Percentiles rank a stretch among this genome's conserved stretches.
These are phyloP conservation scores for Apamea monoglypha DNA, from an alignment of 2,888 invertebrate genomes.

Conservation along the genomic window DNA sequence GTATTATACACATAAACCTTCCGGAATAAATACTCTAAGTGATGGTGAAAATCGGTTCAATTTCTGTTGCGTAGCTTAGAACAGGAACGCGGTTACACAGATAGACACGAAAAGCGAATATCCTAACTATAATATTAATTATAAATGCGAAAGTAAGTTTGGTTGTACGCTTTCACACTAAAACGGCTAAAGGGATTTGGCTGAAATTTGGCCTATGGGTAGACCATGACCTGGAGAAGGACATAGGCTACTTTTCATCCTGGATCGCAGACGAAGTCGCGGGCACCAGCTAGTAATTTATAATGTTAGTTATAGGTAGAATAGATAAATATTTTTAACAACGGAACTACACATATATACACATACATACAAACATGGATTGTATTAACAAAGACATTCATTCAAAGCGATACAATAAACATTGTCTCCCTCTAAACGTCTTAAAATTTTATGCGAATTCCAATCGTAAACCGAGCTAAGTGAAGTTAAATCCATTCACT, in stretches of 20 bases:
- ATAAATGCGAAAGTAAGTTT: too few relatives aligned
- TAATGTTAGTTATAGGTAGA: neutral
- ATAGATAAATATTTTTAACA: neutral
- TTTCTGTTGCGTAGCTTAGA: neutral
- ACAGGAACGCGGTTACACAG: neutral
- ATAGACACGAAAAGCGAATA: neutral
- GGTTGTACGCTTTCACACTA: neutral
- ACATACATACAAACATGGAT: neutral
- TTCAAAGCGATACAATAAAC: conserved; percentile 21
- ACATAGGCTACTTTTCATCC: neutral
- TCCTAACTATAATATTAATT: too few relatives aligned
- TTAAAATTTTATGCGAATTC: conserved; percentile 42
- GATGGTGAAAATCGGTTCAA: neutral
- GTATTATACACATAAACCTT: neutral
- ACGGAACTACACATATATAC: too few relatives aligned
- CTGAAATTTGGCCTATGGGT: too few relatives aligned
- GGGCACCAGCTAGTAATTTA: neutral
- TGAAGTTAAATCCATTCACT: conserved; percentile 49
- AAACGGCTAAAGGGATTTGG: neutral
- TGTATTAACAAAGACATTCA: conserved; percentile 2
- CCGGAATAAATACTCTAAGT: neutral
- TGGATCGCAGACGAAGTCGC: neutral
- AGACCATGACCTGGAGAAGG: too few relatives aligned
- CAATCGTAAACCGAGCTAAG: conserved; percentile 47
- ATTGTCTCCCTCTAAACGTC: conserved; percentile 9